A percentile compares a stretch with the other conserved stretches of the same genome.
phyloP scores from a whole-genome alignment of 2,888 invertebrate genomes.

The Tenthredo scrophulariae region DNA sequence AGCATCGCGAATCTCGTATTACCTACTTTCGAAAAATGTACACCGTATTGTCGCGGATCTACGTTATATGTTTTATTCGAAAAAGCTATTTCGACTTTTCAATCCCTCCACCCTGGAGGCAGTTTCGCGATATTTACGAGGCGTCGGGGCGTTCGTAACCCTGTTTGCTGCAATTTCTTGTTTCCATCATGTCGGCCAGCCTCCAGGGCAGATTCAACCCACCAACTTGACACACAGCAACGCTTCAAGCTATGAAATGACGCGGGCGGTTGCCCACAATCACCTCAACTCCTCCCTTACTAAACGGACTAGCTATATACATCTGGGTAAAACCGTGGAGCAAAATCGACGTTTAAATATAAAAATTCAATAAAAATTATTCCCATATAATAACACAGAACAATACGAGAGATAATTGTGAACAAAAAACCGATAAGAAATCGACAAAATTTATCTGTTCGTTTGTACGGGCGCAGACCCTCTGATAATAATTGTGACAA shows the following conservation, averaged over 20 bases:
- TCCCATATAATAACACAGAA: background rate
- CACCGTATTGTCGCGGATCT: background rate
- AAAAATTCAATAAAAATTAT: background rate
- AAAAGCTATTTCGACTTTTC: slow-evolving; percentile 46
- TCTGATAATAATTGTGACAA: slow-evolving; percentile 34
- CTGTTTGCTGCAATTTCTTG: slow-evolving; percentile 78
- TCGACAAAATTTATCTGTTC: background rate
- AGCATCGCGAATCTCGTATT: background rate
- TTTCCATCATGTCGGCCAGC: slow-evolving; percentile 78
- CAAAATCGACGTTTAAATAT: background rate
- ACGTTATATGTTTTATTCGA: slow-evolving; percentile 22
- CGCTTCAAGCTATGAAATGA: slow-evolving; percentile 75
- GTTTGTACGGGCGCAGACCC: background rate
- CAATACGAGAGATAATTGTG: background rate
- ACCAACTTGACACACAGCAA: slow-evolving; percentile 58
- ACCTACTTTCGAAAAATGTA: background rate
- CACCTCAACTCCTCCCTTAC: slow-evolving; percentile 67
- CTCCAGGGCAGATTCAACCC: slow-evolving; percentile 74
- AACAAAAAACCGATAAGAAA: background rate
- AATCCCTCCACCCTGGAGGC: slow-evolving; percentile 38
- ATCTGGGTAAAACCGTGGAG: background rate
- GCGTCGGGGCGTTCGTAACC: slow-evolving; percentile 76
- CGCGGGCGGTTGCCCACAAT: slow-evolving; percentile 76
- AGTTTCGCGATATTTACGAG: slow-evolving; percentile 71
- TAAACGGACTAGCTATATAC: slow-evolving; percentile 52